Percentiles rank a stretch among this genome's conserved stretches.
phyloP scores from a whole-genome alignment of 2,888 invertebrate species.

The Spisula solida region DNA sequence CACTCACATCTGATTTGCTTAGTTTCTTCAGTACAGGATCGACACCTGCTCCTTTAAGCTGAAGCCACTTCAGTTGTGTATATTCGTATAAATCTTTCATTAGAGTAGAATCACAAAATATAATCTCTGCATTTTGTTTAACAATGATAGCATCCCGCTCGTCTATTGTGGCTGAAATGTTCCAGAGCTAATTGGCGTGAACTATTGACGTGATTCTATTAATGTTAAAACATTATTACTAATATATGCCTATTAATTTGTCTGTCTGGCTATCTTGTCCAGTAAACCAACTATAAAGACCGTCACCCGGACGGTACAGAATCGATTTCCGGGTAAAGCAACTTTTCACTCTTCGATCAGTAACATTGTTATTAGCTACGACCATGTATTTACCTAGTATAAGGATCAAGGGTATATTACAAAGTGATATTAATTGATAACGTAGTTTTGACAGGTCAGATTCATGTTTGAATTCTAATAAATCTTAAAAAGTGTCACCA shows the following conservation, averaged over 20 bases:
- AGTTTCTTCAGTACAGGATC: not conserved
- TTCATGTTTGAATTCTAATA: not conserved
- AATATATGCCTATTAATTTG: not conserved
- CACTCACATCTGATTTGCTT: not conserved
- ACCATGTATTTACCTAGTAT: too few species aligned
- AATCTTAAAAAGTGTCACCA: too few species aligned
- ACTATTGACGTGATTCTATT: too few species aligned
- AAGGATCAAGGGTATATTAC: too few species aligned
- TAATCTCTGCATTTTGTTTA: not conserved
- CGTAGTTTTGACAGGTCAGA: too few species aligned
- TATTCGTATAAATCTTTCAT: not conserved
- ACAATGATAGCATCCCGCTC: not conserved
- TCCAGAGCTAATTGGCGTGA: not conserved
- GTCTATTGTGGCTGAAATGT: not conserved
- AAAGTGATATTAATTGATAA: not conserved
- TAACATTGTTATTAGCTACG: too few species aligned
- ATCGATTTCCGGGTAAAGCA: too few species aligned
- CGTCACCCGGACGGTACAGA: not conserved
- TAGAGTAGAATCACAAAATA: constrained; percentile 18
- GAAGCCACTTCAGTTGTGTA: constrained; percentile 11
- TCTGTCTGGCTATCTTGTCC: too few species aligned
- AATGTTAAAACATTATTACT: too few species aligned
- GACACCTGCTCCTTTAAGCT: not conserved
- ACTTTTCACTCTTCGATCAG: too few species aligned
- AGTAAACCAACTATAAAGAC: not conserved